Evolutionary conservation across 2,113 vertebrate species (phyloP), one percentile per base, ranked within the genome.

Genomic region (Pelmatolapia mariae): DNA sequence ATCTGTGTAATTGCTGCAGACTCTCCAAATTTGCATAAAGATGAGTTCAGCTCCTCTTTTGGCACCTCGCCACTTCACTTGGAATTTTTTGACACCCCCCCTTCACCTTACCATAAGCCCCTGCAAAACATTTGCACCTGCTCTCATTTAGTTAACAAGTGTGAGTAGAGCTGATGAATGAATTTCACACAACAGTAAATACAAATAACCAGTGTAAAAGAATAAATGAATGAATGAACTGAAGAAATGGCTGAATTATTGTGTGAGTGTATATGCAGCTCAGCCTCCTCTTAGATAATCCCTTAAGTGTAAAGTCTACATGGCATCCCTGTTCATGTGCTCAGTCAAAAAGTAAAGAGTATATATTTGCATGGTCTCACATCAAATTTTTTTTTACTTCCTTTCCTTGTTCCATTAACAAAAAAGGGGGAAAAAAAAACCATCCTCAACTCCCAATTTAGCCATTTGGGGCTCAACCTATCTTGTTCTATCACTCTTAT

Each of bases 321-420:
- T 90, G 86, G 78, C 87, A 83, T 94, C 91, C 92, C 92, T 83
- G 87, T 88, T 91, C 94, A 95, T 94, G 91, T 94, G 94, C 86
- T 93, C 83, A 57, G 86, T 79, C 79, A 26, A 50, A 68, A 31
- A 61, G 38, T n/a, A 66, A 36, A 18, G 5, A 61, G 18, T 36
- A 63, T 33, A 33, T 59, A 59, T 50, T 79, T 79, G 6, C n/a
- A 61, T 7, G 73, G 22, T 52, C 10, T 4, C 26, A 5, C 54
- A 33, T 8, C 11, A 13, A 10, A 31, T 40, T 63, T 29, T 63
- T 29, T 24, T 82, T 4, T 45, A 61, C 82, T 47, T 43, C 8
- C 18, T 45, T 40, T 43, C 11, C 57, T 29, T 5, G 53, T 79
- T 63, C 10, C 81, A 2, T 63, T 45, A 31, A 52, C 43, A 50